Evolutionary conservation across 2,797 vertebrate genomes (phyloP).

Genomic region (Urosaurus nigricauda): DNA sequence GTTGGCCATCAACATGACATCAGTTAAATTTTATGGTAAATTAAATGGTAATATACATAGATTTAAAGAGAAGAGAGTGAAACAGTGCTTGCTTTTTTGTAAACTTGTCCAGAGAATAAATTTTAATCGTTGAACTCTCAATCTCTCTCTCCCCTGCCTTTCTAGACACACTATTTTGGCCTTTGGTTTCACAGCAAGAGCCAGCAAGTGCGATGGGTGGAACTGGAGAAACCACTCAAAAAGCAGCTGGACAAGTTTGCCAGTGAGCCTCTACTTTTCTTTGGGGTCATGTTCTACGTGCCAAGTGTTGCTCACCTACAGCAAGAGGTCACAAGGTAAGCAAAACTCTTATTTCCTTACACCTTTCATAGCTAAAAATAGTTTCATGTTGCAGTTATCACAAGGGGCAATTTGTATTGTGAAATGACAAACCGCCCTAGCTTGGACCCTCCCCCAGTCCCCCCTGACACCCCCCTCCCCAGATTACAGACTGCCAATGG

Average conservation of each 20-base stretch:
- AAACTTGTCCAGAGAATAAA: constrained; percentile 27
- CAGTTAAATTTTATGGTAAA: neutral
- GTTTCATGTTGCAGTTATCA: no score
- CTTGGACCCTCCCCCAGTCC: no score
- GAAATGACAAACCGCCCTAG: no score
- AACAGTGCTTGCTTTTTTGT: constrained; percentile 12
- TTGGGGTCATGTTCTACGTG: constrained; percentile 98
- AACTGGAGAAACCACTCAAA: constrained; percentile 97
- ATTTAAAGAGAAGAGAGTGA: neutral
- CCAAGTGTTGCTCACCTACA: constrained; percentile 91
- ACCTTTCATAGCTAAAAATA: neutral
- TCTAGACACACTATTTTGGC: constrained; percentile 94
- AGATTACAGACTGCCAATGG: neutral
- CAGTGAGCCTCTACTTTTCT: constrained; percentile 94
- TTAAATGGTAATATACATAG: neutral
- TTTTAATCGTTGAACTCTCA: constrained; percentile 49
- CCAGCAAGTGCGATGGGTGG: constrained; percentile 94
- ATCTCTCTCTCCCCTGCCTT: constrained; percentile 12
- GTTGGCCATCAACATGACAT: no score
- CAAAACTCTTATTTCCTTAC: constrained; percentile 20
- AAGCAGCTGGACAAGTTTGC: constrained; percentile 98
- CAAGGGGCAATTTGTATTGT: neutral
- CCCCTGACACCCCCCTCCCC: no score
- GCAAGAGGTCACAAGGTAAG: constrained; percentile 94
- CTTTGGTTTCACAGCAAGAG: constrained; percentile 96